These are phyloP conservation scores for Montipora cactus DNA, from an alignment of 64 coral and sea anemone species.

Conservation along the genomic window DNA sequence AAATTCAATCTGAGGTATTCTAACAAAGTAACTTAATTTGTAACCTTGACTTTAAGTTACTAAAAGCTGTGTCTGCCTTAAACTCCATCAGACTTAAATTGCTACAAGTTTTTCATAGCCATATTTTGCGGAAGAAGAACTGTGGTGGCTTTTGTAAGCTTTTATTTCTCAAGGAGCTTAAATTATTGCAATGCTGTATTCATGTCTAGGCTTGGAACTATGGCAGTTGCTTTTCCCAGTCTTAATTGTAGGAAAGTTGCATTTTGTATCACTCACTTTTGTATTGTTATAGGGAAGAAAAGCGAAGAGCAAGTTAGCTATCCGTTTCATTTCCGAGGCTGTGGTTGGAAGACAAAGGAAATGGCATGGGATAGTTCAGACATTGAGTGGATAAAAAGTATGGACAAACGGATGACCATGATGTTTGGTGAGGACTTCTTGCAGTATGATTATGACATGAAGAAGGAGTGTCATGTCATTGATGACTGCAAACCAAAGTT, in stretches of 20 bases:
- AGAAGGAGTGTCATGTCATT: slow-evolving; percentile 30
- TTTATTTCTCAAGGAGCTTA: no score
- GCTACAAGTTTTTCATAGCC: neutral
- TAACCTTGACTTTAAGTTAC: no score
- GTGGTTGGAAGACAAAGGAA: slow-evolving; percentile 55
- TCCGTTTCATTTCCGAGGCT: slow-evolving; percentile 46
- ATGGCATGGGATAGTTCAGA: slow-evolving; percentile 26
- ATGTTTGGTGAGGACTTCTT: slow-evolving; percentile 64
- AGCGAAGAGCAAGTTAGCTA: slow-evolving; percentile 11
- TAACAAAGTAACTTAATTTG: no score
- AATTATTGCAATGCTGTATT: no score
- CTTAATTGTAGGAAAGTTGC: neutral
- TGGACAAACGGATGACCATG: no score
- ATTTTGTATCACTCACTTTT: neutral
- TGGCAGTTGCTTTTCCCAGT: no score
- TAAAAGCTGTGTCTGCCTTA: no score
- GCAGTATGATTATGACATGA: slow-evolving; percentile 35
- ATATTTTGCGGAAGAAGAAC: no score
- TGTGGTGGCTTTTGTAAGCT: no score
- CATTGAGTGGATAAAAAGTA: slow-evolving; percentile 42
- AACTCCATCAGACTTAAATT: neutral
- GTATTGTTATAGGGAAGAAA: slow-evolving; percentile 4
- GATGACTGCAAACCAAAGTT: slow-evolving; percentile 14
- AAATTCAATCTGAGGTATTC: neutral
- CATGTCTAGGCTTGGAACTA: no score